Base-by-base conservation (phyloP, 2,113 vertebrate species). In the Bombycilla garrulus region DNA sequence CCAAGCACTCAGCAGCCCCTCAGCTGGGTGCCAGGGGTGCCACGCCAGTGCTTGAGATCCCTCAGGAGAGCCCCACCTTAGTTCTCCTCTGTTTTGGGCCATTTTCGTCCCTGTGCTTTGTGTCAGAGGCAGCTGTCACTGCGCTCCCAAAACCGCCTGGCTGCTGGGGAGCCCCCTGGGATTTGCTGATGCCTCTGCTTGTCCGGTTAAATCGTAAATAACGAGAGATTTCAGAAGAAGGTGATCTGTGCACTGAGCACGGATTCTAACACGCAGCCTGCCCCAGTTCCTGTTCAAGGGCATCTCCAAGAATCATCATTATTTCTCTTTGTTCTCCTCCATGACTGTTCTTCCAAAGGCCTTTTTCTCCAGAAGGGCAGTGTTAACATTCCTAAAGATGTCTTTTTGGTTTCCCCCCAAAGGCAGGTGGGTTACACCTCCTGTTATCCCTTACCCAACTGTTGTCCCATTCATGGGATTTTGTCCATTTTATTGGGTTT, bases 391-490 rank as follows among this genome's bases (percentile, higher is more conserved):
- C 53, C 28, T 22, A 7, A 45, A 13, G 38, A 67, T 10, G 3
- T 10, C 19, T 45, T 58, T 38, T 60, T 45, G 5, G 33, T 60
- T 58, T 74, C 13, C 45, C 23, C 36, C n/a, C 19, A 29, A 15
- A 45, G 23, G 9, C 18, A 33, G 26, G 10, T 9, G 50, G 19
- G 11, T 6, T 36, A 22, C 58, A 36, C 12, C 17, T 6, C 2
- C 44, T 38, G 28, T 16, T 28, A 11, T 45, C 45, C 4, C 33
- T 45, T 33, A 19, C 15, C 40, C 44, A 19, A 0, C 15, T 17
- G 0, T 2, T 10, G 31, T 44, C 33, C 44, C 23, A 8, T 17
- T 21, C 0, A 0, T 58, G 13, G 60, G 10, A 45, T 45, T 29
- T 17, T 50, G 77, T n/a, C 33, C 7, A 15, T 74, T 60, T 51